Evolutionary conservation across 2,888 invertebrate genomes (phyloP), one percentile per base, ranked within the genome.

Genomic region (Hemithea aestivaria): DNA sequence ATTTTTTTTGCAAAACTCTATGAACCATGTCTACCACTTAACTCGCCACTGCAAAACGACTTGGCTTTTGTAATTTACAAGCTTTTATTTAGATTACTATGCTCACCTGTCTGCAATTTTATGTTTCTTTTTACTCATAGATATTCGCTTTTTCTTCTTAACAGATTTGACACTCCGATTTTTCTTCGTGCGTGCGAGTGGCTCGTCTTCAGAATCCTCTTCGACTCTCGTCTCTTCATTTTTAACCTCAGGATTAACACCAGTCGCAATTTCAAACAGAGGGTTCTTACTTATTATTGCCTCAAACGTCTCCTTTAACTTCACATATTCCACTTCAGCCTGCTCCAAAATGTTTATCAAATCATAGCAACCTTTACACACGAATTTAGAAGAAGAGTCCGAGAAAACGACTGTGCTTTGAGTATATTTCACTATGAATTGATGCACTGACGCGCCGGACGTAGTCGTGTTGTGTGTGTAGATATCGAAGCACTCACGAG

Each of bases 221-320:
- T 45, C 46, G n/a, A 24, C 29, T 45, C 21, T 36, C 11, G 9
- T 49, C 46, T 7, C 33, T 7, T 60, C 48, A 8, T 56, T 7
- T 40, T 76, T 79, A 2, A 61, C 39, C 37, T 74, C 16, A 16
- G 16, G 16, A 16, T 16, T 16, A 5, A 16, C 3, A 16, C 3
- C 16, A 4, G 16, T 4, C 1, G 48, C 48, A 1, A 47, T 11
- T 2, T 69, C 73, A 43, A 80, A 81, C 31, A 83, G 52, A 1
- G 84, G 84, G 46, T 83, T 85, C 51, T 78, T 80, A 34, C 62
- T 75, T 10, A 85, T 61, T 9, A 84, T 76, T 11, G 72, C 63
- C 41, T 78, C 79, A 49, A 85, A 83, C 5, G 76, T 58, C 28
- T 78, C 75, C 45, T 77, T 81, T 20, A 82, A 47, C 50, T 78